Percentiles rank a stretch among this genome's conserved stretches.
These are phyloP conservation scores for Hyposoter didymator DNA, from an alignment of 2,888 invertebrate species.

Conservation along the genomic window DNA sequence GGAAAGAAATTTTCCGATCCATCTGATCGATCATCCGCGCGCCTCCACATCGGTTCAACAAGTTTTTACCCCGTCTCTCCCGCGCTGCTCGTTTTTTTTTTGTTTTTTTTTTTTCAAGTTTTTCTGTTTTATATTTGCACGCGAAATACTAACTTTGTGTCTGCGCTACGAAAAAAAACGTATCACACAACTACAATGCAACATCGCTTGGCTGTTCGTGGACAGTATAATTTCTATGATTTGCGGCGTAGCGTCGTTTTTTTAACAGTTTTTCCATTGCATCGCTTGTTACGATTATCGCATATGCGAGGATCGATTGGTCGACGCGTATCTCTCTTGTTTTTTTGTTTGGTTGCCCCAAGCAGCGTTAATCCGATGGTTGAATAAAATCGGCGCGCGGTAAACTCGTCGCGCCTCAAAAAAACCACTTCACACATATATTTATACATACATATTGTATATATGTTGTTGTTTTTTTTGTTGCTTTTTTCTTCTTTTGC, in stretches of 20 bases:
- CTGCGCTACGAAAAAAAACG: slow-evolving; percentile 66
- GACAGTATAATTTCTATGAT: slow-evolving; percentile 50
- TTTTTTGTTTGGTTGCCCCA: slow-evolving; percentile 7
- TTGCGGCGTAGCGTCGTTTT: slow-evolving; percentile 36
- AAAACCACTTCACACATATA: slow-evolving; percentile 56
- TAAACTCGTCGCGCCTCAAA: slow-evolving; percentile 21
- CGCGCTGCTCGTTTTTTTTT: slow-evolving; percentile 31
- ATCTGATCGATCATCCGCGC: not conserved
- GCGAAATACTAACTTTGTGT: slow-evolving; percentile 83
- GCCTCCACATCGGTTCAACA: slow-evolving; percentile 27
- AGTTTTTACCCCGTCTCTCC: slow-evolving; percentile 35
- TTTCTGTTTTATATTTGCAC: slow-evolving; percentile 76
- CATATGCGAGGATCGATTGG: slow-evolving; percentile 51
- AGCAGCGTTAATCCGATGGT: slow-evolving; percentile 28
- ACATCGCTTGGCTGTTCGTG: slow-evolving; percentile 73
- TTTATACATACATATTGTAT: slow-evolving; percentile 60
- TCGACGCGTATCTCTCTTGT: slow-evolving; percentile 46
- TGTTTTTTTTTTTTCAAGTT: slow-evolving; percentile 50
- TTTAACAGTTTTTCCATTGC: slow-evolving; percentile 22
- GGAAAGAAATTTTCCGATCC: slow-evolving; percentile 5
- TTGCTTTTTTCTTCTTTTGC: slow-evolving; percentile 6
- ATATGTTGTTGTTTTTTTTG: slow-evolving; percentile 39
- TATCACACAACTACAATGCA: slow-evolving; percentile 71
- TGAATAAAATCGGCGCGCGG: slow-evolving; percentile 20
- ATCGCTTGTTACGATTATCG: slow-evolving; percentile 51